These are phyloP conservation scores for Iselma pallidipennis DNA, from an alignment of 2,888 invertebrate genomes.

Conservation along the genomic window DNA sequence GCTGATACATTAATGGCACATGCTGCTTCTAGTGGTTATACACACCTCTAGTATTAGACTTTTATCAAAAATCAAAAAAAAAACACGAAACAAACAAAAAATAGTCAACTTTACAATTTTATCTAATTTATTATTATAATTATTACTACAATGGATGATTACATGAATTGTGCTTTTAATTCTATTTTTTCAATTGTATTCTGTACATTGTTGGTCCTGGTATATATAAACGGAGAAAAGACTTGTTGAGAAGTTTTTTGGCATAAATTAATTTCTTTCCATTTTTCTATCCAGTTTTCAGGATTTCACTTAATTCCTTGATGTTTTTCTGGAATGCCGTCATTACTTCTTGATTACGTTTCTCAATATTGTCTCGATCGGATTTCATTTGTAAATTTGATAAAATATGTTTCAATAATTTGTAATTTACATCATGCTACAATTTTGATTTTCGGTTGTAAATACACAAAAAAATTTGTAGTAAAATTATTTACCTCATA, in stretches of 20 bases:
- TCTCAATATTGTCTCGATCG: constrained; percentile 1
- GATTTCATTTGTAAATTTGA: not conserved
- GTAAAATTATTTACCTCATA: constrained; percentile 13
- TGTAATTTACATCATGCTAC: constrained; percentile 2
- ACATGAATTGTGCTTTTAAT: constrained; percentile 18
- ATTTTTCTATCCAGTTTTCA: constrained; percentile 7
- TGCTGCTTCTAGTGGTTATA: constrained; percentile 76
- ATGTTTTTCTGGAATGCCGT: constrained; percentile 20
- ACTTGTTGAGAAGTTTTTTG: not conserved
- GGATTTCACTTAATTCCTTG: constrained; percentile 15
- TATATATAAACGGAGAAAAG: constrained; percentile 1
- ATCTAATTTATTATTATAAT: not conserved
- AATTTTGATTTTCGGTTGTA: not conserved
- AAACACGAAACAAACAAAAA: not conserved
- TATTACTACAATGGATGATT: constrained; percentile 12
- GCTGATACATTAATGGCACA: constrained; percentile 88
- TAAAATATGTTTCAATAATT: constrained; percentile 8
- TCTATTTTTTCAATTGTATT: constrained; percentile 20
- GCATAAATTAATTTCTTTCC: not conserved
- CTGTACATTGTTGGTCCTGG: constrained; percentile 9
- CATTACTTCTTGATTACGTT: constrained; percentile 23
- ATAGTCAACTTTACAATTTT: not conserved
- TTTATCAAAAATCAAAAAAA: constrained; percentile 4
- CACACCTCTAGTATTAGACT: constrained; percentile 49
- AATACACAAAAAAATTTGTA: not conserved